A percentile compares a stretch with the other conserved stretches of the same genome.
phyloP scores from a whole-genome alignment of 2,113 vertebrate genomes.

The Anseranas semipalmata region DNA sequence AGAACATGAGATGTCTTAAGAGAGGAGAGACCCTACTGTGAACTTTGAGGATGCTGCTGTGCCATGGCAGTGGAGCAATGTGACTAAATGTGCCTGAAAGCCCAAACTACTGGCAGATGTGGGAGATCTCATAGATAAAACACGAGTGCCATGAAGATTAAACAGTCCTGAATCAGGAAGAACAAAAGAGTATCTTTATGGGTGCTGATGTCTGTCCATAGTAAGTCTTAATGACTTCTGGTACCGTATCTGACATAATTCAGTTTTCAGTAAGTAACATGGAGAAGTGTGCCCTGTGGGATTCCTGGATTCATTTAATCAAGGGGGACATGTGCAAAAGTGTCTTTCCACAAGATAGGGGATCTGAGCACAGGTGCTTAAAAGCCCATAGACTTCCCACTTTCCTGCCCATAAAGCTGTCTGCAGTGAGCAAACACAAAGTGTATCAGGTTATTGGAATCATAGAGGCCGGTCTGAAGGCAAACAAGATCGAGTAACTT shows the following conservation, averaged over 20 bases:
- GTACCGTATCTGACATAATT: neutral
- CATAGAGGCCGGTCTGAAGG: neutral
- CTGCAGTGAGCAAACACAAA: neutral
- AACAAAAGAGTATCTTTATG: neutral
- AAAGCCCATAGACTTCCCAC: fast-evolving
- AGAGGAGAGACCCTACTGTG: neutral
- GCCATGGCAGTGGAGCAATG: neutral
- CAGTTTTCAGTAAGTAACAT: neutral
- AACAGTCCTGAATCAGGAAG: neutral
- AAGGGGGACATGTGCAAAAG: fast-evolving
- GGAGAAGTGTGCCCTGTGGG: neutral
- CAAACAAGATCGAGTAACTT: constrained; percentile 4
- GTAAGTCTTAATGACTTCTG: neutral
- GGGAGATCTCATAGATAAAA: neutral
- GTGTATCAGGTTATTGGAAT: neutral
- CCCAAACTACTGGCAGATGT: neutral
- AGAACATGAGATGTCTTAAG: neutral
- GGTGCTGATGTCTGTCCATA: neutral
- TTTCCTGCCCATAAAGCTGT: neutral
- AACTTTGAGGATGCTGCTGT: neutral
- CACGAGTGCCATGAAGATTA: neutral
- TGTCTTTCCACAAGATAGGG: neutral
- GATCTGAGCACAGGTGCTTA: neutral
- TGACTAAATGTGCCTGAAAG: neutral
- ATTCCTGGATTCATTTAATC: neutral